Conservation (phyloP, 2,797 vertebrate genomes). For the Silurus lanzhouensis region DNA sequence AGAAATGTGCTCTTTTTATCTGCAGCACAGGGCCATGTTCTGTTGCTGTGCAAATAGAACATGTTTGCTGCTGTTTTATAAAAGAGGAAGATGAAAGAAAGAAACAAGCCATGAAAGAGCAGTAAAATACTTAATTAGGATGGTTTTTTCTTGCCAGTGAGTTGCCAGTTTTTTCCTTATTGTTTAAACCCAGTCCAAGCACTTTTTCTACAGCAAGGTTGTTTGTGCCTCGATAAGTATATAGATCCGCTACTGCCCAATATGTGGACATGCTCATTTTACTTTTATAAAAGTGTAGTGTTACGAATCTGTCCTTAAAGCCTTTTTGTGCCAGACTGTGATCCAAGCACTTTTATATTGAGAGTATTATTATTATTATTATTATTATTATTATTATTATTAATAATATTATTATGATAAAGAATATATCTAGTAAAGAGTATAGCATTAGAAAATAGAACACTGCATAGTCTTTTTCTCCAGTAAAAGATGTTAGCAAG, state of each 20-base stretch:
- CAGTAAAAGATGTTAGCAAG: not conserved
- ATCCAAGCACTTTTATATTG: too few relatives aligned
- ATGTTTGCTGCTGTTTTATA: not conserved
- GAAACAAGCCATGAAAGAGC: not conserved
- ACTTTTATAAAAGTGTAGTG: too few relatives aligned
- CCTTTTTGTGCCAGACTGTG: too few relatives aligned
- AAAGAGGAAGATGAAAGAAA: not conserved
- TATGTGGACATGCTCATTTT: not conserved
- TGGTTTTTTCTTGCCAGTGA: not conserved
- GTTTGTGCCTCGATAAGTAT: not conserved
- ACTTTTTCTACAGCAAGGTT: not conserved
- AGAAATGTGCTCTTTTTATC: conserved; percentile 5
- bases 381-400: too few relatives aligned
- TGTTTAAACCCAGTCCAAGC: not conserved
- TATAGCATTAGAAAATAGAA: too few relatives aligned
- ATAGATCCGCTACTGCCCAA: not conserved
- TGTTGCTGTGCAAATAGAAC: not conserved
- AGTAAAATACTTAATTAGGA: conserved; percentile 9
- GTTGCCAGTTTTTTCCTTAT: not conserved
- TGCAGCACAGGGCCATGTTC: not conserved
- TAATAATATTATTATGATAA: too few relatives aligned
- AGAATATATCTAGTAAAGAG: too few relatives aligned
- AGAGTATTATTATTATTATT: too few relatives aligned
- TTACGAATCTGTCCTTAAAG: too few relatives aligned
- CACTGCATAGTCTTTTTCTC: too few relatives aligned